A percentile compares a stretch with the other conserved stretches of the same genome.
These are phyloP conservation scores for Platyura marginata DNA, from an alignment of 1,140 invertebrate genomes.

Conservation along the genomic window DNA sequence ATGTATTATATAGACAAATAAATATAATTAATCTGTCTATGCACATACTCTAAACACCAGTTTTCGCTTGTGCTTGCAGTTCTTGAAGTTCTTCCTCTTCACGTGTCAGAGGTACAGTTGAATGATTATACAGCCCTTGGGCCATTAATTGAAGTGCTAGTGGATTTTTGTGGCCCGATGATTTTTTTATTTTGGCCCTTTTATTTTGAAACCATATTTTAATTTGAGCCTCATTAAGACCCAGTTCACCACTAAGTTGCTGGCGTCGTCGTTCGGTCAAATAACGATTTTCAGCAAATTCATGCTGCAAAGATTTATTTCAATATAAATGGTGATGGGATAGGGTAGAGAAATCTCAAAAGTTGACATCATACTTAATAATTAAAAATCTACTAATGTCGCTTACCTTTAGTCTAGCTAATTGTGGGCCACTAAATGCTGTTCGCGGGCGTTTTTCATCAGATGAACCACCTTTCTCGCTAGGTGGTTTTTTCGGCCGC, in stretches of 20 bases:
- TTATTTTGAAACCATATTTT: conserved; percentile 97
- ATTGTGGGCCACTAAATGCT: conserved; percentile 90
- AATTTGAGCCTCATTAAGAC: conserved; percentile 86
- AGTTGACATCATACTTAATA: too few species aligned
- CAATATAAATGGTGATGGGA: too few species aligned
- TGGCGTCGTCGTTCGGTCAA: conserved; percentile 77
- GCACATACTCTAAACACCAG: neutral
- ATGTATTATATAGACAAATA: too few species aligned
- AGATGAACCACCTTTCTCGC: conserved; percentile 22
- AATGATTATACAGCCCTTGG: conserved; percentile 79
- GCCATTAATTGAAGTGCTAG: conserved; percentile 79
- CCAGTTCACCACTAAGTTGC: conserved; percentile 66
- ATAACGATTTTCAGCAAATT: conserved; percentile 83
- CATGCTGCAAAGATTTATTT: conserved; percentile 33
- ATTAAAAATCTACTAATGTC: too few species aligned
- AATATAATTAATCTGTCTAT: too few species aligned
- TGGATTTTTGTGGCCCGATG: conserved; percentile 62
- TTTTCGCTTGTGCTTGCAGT: conserved; percentile 15
- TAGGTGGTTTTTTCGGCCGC: conserved; percentile 49
- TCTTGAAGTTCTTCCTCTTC: conserved; percentile 45
- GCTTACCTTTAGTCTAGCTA: conserved; percentile 65
- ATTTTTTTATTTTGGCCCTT: conserved; percentile 86
- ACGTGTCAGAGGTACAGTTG: conserved; percentile 51
- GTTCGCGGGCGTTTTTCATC: conserved; percentile 94
- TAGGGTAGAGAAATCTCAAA: too few species aligned